Evolutionary conservation across 1,140 invertebrate species (phyloP), one percentile per base, ranked within the genome.

Genomic region (Tetragonula clypearis): DNA sequence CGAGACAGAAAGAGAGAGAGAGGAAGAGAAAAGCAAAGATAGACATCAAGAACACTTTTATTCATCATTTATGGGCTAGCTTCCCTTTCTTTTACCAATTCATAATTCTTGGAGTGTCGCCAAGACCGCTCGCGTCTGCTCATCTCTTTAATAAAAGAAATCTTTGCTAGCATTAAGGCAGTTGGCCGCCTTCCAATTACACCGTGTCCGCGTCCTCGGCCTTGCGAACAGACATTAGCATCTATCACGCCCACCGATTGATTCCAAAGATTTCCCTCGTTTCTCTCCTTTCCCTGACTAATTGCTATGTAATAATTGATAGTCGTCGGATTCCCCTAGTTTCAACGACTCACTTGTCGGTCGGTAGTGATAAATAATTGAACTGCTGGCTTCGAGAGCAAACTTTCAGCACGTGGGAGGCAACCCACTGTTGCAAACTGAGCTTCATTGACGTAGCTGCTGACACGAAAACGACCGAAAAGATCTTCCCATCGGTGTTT

Each of bases 31-130:
- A 65, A 66, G 23, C 23, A 76, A 73, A 17, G 49, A 21, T 17
- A 82, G 71, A 85, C 56, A 72, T 23, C 21, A 60, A n/a, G 56
- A 30, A n/a, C 65, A 82, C 55, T 86, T 76, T 79, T 68, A 62
- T 41, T 68, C 84, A 79, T 84, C 83, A 80, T 86, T 79, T 83
- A 86, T 79, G 62, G 56, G 62, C 62, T 73, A 35, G 79, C 35
- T 62, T 55, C 4, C 53, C 71, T 53, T 84, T 86, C 82, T 75
- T 73, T 80, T 71, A 30, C 65, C 71, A 85, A 86, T 86, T 88
- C 82, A 74, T 90, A 90, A 89, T 86, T 91, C 58, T 76, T 91
- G 88, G 86, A 85, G 30, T 23, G 14, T 19, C 11, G 86, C 89
- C 90, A 91, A 66, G 15, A 2, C 23, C 21, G n/a, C 41, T 49